Evolutionary conservation across 2,113 vertebrate species (phyloP), one percentile per base, ranked within the genome.

Genomic region (Propithecus coquereli): DNA sequence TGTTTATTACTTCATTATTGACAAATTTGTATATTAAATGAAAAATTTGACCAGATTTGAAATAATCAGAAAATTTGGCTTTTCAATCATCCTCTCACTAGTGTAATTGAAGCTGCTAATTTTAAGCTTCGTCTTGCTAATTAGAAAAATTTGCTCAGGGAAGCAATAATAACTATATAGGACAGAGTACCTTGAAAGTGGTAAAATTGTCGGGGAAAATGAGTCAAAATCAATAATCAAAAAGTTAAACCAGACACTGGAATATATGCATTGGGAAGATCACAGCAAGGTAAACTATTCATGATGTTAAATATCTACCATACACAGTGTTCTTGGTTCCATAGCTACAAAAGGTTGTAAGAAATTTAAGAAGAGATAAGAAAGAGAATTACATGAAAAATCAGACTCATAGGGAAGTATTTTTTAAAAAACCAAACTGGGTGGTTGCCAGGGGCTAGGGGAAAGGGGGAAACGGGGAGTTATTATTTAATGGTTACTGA

Each of bases 51-150:
- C 27, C 47, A 94, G 30, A 68, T 95, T 93, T 86, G 34, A 66
- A 97, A 30, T 95, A 57, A 77, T 63, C 88, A 47, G 83, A 32
- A 96, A 95, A 52, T 84, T 71, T 71, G 18, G 7, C 68, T 93
- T 95, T 14, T 96, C 30, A 91, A 0, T 82, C 23, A 20, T 82
- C 52, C 2, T 89, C 66, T 93, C 30, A 45, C 59, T 84, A 70
- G 45, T 83, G 17, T 71, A 82, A 94, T 34, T 47, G 17, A 68
- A 87, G 32, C 8, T 89, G 61, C 37, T 82, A n/a, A 63, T 74
- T 92, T 87, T 94, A 37, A 43, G 11, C 76, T 43, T 95, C 87
- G 70, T 47, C 47, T 85, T 81, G 54, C 68, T 93, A 59, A 76
- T 81, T 86, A 90, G 79, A n/a, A 94, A 86, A 84, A 89, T 17